Percentiles rank a stretch among this genome's conserved stretches.
phyloP scores from a whole-genome alignment of 2,888 invertebrate genomes.

The Drosophila borealis region DNA sequence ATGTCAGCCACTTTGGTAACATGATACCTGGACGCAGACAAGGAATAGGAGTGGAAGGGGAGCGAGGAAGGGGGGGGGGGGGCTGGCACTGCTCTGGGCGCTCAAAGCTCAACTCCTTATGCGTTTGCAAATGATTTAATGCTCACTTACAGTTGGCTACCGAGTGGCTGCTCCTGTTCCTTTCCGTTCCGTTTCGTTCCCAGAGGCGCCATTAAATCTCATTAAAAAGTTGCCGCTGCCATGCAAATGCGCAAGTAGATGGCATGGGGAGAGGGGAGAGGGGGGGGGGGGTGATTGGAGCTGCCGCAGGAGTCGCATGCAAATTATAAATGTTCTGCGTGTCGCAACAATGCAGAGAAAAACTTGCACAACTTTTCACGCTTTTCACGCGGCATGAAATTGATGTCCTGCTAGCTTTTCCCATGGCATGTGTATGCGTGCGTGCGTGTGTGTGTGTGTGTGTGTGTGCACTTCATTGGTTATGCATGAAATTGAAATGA shows the following conservation, averaged over 20 bases:
- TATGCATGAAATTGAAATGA: conserved; percentile 65
- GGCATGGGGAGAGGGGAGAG: background rate
- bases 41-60: background rate
- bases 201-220: conserved; percentile 77
- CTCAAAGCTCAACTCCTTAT: conserved; percentile 67
- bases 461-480: conserved; percentile 39
- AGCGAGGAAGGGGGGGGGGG: background rate
- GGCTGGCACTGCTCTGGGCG: background rate
- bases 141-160: conserved; percentile 67
- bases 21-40: conserved; percentile 52
- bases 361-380: conserved; percentile 48
- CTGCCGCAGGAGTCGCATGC: conserved; percentile 39
- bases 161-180: conserved; percentile 23
- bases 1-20: conserved; percentile 68
- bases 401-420: conserved; percentile 21
- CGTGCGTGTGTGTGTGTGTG: conserved; percentile 6
- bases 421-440: conserved; percentile 3
- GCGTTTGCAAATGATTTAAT: conserved; percentile 73
- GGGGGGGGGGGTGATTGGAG: background rate
- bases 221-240: conserved; percentile 72
- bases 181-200: conserved; percentile 43
- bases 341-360: conserved; percentile 47
- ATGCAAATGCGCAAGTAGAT: conserved; percentile 29
- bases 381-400: conserved; percentile 25
- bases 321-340: conserved; percentile 69